A percentile compares a stretch with the other conserved stretches of the same genome.
phyloP scores from a whole-genome alignment of 37 sponge, comb jelly and placozoan species.

The Diacarnus erythraeanus region DNA sequence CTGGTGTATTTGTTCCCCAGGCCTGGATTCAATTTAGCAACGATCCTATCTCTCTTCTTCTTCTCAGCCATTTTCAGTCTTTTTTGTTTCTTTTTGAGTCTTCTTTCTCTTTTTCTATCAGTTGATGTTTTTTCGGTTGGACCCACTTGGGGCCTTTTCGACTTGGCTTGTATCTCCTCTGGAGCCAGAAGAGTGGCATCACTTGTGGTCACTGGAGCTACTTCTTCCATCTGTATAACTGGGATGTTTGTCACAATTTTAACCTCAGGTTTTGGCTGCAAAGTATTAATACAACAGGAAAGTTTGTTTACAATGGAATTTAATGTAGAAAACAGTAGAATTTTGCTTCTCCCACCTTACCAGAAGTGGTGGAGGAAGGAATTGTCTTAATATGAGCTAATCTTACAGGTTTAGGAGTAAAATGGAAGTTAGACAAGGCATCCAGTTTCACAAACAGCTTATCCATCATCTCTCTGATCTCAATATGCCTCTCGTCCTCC shows the following conservation, averaged over 20 bases:
- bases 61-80: slow-evolving; percentile 32
- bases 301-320: neutral
- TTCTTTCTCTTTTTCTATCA: slow-evolving; percentile 60
- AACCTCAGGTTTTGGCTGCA: slow-evolving; percentile 70
- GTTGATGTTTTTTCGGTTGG: slow-evolving; percentile 61
- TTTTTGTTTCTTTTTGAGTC: slow-evolving; percentile 60
- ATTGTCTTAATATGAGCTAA: neutral
- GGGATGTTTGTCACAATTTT: slow-evolving; percentile 78
- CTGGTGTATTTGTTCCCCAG: slow-evolving; percentile 67
- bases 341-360: neutral
- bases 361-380: neutral
- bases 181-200: slow-evolving; percentile 78
- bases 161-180: slow-evolving; percentile 71
- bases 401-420: slow-evolving; percentile 94
- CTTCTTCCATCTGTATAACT: slow-evolving; percentile 82
- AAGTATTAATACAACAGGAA: neutral
- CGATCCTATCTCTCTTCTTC: slow-evolving; percentile 32
- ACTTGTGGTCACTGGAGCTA: slow-evolving; percentile 60
- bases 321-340: neutral
- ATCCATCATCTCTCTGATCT: slow-evolving; percentile 67
- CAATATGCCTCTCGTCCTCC: slow-evolving; percentile 60
- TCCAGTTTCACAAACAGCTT: slow-evolving; percentile 90
- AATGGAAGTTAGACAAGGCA: slow-evolving; percentile 94
- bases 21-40: slow-evolving; percentile 48
- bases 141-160: slow-evolving; percentile 19